phyloP scores from a whole-genome alignment of 2,113 vertebrate species.

The Hoplias malabaricus region DNA sequence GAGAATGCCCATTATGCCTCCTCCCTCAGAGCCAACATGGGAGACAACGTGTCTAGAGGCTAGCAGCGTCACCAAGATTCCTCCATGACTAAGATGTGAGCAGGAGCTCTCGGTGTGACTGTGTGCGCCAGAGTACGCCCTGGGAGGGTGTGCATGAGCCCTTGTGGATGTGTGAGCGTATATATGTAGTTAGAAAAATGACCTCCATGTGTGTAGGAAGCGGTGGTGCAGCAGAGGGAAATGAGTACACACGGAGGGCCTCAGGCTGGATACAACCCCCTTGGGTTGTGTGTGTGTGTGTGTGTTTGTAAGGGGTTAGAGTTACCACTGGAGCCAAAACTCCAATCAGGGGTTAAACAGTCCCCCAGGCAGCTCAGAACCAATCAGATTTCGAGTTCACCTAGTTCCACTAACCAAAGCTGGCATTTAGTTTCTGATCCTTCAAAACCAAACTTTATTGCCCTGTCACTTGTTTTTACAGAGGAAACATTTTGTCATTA shows the following conservation, averaged over 20 bases:
- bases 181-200: slow-evolving; percentile 65
- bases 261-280: slow-evolving; percentile 75
- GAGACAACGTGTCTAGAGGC: background rate
- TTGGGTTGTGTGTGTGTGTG: slow-evolving; percentile 28
- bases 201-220: slow-evolving; percentile 87
- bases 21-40: background rate
- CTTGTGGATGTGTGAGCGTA: slow-evolving; percentile 31
- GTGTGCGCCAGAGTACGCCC: background rate
- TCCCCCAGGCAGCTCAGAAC: slow-evolving; percentile 83
- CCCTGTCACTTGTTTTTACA: no score
- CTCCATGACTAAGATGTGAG: slow-evolving; percentile 11
- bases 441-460: slow-evolving; percentile 29
- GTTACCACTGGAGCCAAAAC: slow-evolving; percentile 85
- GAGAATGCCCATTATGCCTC: background rate
- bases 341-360: slow-evolving; percentile 96
- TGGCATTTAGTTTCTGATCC: slow-evolving; percentile 13
- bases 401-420: slow-evolving; percentile 22
- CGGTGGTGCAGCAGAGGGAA: slow-evolving; percentile 87
- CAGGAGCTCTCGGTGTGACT: background rate
- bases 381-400: slow-evolving; percentile 49
- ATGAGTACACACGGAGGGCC: slow-evolving; percentile 85
- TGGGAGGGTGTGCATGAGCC: slow-evolving; percentile 21
- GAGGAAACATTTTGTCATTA: no score
- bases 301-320: slow-evolving; percentile 71
- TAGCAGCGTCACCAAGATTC: slow-evolving; percentile 2